Evolutionary conservation across 2,797 vertebrate genomes (phyloP), one percentile per base, ranked within the genome.

Genomic region (Galaxias olidus): DNA sequence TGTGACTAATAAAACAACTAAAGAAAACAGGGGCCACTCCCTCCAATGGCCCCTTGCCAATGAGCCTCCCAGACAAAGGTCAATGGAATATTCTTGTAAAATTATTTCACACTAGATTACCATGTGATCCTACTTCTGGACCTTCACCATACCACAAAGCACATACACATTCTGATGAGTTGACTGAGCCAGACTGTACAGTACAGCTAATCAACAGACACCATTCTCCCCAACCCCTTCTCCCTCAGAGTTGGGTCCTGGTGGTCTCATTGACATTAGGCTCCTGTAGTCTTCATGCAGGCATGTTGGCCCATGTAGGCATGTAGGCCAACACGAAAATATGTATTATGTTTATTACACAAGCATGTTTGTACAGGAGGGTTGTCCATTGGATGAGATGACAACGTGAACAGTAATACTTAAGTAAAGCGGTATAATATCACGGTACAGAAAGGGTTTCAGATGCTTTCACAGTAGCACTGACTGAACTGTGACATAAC

Each of bases 31-130:
- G n/a, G 18, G 14, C 14, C 46, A 17, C 43, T 49, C 59, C n/a
- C 8, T 47, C 30, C 17, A 15, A 11, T 56, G 17, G 3, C 40
- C 8, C 6, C 54, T 12, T 10, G 4, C 10, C 61, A 42, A 18
- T 1, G 13, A 43, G 10, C 42, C 43, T 18, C 41, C 45, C 63
- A 41, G 57, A 53, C 13, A 59, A 67, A 66, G 52, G 61, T 75
- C 65, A 73, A 61, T 14, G 17, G 52, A 71, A 73, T 43, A 56
- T 61, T 50, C 46, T 60, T 15, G 51, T 8, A 52, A 30, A 75
- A 64, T 55, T 61, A 69, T 57, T 61, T 51, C 59, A 61, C 18
- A 45, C n/a, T 9, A 14, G 59, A 68, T 66, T 67, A 74, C 63
- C 48, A 15, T 17, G 19, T 66, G 45, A n/a, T 65, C 53, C 68